A percentile compares a stretch with the other conserved stretches of the same genome.
phyloP scores from a whole-genome alignment of 2,113 vertebrate genomes.

The Pseudolaguvia tuberculata region DNA sequence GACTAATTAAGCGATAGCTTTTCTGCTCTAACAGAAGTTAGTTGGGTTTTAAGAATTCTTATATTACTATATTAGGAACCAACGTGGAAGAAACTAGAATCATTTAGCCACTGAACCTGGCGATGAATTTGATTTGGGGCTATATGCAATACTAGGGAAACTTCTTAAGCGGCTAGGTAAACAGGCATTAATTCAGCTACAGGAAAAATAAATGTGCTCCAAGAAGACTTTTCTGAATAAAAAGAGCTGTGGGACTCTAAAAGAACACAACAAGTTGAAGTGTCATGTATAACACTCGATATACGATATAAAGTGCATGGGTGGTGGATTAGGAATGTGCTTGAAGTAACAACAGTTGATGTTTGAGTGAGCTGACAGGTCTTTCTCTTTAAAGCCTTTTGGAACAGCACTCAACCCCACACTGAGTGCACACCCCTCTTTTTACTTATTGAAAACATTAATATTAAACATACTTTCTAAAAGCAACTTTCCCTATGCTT shows the following conservation, averaged over 20 bases:
- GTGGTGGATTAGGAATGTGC: background rate
- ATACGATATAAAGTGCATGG: background rate
- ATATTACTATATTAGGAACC: too few species aligned
- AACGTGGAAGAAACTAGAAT: too few species aligned
- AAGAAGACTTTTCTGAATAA: too few species aligned
- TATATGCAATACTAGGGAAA: too few species aligned
- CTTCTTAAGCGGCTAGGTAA: too few species aligned
- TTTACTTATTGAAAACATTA: background rate
- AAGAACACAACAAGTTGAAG: background rate
- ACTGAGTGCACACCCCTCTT: background rate
- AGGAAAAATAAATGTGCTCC: too few species aligned
- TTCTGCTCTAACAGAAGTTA: too few species aligned
- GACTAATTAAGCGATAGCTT: too few species aligned
- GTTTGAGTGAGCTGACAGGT: slow-evolving; percentile 12
- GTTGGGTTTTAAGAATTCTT: too few species aligned
- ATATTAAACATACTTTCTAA: slow-evolving; percentile 10
- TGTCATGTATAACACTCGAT: background rate
- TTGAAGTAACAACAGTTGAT: background rate
- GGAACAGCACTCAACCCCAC: background rate
- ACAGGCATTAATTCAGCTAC: too few species aligned
- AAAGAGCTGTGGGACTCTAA: background rate
- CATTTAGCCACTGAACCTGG: too few species aligned
- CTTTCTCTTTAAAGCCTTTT: slow-evolving; percentile 10
- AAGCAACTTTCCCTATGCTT: background rate
- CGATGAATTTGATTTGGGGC: too few species aligned